These are phyloP conservation scores for Spinus olivaceus DNA, from an alignment of 2,797 vertebrate species.

Conservation along the genomic window DNA sequence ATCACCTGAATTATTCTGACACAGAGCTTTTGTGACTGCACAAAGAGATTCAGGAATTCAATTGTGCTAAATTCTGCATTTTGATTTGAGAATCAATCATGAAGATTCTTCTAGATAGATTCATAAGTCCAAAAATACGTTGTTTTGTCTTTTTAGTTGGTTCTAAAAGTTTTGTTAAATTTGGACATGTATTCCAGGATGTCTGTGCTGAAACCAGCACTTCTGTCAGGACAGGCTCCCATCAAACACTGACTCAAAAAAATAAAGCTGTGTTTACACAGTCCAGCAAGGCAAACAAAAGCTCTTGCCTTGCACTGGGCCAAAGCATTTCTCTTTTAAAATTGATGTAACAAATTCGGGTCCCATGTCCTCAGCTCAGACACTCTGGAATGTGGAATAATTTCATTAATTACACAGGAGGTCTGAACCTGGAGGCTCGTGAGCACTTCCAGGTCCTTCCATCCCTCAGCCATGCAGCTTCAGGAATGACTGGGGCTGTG, in stretches of 20 bases:
- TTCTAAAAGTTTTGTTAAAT: background rate
- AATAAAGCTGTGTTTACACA: background rate
- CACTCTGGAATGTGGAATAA: background rate
- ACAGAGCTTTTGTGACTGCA: background rate
- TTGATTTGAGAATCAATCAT: background rate
- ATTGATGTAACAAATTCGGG: background rate
- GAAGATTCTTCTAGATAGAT: background rate
- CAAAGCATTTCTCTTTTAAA: background rate
- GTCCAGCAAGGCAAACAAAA: background rate
- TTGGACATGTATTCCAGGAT: background rate
- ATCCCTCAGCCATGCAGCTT: background rate
- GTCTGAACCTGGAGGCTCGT: background rate
- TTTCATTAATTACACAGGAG: background rate
- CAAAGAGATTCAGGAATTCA: background rate
- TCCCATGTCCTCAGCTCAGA: background rate
- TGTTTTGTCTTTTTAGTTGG: background rate
- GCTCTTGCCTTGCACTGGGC: background rate
- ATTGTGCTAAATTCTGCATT: background rate
- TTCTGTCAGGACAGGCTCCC: background rate
- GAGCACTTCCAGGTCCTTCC: background rate
- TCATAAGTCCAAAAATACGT: background rate
- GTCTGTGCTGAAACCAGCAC: background rate
- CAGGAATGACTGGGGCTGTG: background rate
- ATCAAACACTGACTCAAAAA: background rate
- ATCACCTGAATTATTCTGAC: background rate